A percentile compares a stretch with the other conserved stretches of the same genome.
These are phyloP conservation scores for Amphimallon solstitiale DNA, from an alignment of 2,888 invertebrate genomes.

Conservation along the genomic window DNA sequence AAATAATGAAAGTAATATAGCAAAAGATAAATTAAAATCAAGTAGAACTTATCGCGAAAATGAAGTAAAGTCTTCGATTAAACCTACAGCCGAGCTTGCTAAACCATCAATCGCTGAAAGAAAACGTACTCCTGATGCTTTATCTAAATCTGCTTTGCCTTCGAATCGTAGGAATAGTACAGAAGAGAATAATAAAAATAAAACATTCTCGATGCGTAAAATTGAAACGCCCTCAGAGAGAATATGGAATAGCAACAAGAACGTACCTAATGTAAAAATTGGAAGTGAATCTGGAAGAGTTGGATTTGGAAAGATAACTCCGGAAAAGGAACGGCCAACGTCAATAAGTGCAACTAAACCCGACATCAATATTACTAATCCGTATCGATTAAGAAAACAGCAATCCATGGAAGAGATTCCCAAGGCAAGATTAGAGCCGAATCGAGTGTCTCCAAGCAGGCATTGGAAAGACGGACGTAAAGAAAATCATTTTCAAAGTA, in stretches of 20 bases:
- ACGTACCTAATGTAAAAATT: no score
- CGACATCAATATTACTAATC: no score
- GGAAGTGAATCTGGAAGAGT: no score
- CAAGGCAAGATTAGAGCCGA: neutral
- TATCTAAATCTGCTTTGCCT: neutral
- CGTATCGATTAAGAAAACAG: neutral
- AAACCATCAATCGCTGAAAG: neutral
- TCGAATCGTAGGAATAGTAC: neutral
- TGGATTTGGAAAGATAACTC: neutral
- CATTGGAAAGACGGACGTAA: constrained; percentile 17
- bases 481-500: constrained; percentile 7
- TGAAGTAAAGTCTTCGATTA: no score
- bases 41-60: no score
- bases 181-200: neutral
- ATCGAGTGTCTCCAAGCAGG: neutral
- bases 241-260: neutral
- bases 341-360: no score
- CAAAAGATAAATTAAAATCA: no score
- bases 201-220: constrained; percentile 8
- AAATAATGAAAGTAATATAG: no score
- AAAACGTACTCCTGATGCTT: neutral
- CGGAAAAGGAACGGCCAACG: neutral
- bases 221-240: constrained; percentile 9
- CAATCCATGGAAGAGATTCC: constrained; percentile 15
- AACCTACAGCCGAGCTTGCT: no score